Evolutionary conservation across 2,113 vertebrate genomes (phyloP).

Genomic region (Meriones unguiculatus): DNA sequence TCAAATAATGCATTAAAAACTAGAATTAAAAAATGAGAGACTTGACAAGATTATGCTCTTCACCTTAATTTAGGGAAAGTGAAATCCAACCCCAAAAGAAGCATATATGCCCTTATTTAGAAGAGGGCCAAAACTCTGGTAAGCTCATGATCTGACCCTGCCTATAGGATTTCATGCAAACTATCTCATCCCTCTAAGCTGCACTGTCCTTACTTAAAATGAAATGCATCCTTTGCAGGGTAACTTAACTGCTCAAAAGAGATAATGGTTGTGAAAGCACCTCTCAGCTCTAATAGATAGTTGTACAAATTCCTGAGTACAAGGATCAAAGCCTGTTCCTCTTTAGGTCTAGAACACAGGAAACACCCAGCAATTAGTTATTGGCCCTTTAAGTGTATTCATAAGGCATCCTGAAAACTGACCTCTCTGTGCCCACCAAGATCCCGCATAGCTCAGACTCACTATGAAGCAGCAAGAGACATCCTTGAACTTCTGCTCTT

Average conservation of each 20-base stretch:
- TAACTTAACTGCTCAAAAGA: constrained; percentile 15
- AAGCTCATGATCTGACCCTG: background rate
- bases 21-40: background rate
- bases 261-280: background rate
- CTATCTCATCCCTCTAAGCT: background rate
- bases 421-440: background rate
- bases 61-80: constrained; percentile 10
- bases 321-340: constrained; percentile 1
- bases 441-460: background rate
- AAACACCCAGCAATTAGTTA: background rate
- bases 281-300: background rate
- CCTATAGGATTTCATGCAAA: background rate
- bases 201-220: background rate
- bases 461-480: background rate
- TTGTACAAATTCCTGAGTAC: background rate
- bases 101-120: background rate
- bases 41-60: background rate
- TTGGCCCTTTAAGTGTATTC: background rate
- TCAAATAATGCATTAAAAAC: constrained; percentile 4
- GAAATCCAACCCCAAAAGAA: background rate
- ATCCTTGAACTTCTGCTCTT: background rate
- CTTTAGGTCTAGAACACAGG: background rate
- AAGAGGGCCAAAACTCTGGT: background rate
- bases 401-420: background rate
- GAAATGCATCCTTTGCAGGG: background rate